These are phyloP conservation scores for Myotis planiceps DNA, from an alignment of 2,797 vertebrate species.

Conservation along the genomic window DNA sequence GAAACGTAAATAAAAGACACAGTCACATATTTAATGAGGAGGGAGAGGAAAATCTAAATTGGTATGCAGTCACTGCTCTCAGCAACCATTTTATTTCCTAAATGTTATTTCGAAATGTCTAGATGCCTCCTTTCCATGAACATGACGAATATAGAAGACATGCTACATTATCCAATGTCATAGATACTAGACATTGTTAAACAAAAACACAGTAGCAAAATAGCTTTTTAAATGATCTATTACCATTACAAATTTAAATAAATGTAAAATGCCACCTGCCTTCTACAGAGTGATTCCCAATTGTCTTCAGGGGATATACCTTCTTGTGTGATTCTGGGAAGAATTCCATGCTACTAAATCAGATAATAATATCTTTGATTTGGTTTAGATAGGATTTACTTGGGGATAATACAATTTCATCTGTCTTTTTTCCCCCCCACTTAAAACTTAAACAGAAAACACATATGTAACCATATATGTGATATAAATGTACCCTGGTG, in stretches of 20 bases:
- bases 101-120: neutral
- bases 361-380: neutral
- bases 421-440: neutral
- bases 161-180: neutral
- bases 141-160: neutral
- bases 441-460: slow-evolving; percentile 61
- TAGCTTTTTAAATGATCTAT: neutral
- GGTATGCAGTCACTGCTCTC: neutral
- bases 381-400: slow-evolving; percentile 16
- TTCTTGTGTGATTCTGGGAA: neutral
- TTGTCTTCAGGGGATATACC: neutral
- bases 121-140: neutral
- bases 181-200: neutral
- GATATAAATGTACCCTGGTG: slow-evolving; percentile 1
- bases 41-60: slow-evolving; percentile 44
- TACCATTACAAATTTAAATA: neutral
- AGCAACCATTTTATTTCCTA: slow-evolving; percentile 3
- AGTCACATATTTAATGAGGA: slow-evolving; percentile 64
- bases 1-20: slow-evolving; percentile 68
- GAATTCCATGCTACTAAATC: neutral
- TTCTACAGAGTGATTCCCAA: neutral
- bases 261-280: neutral
- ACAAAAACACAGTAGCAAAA: neutral
- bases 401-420: neutral
- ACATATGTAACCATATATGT: neutral